Conservation (phyloP, 2,888 invertebrate genomes). For the Limnephilus rhombicus region DNA sequence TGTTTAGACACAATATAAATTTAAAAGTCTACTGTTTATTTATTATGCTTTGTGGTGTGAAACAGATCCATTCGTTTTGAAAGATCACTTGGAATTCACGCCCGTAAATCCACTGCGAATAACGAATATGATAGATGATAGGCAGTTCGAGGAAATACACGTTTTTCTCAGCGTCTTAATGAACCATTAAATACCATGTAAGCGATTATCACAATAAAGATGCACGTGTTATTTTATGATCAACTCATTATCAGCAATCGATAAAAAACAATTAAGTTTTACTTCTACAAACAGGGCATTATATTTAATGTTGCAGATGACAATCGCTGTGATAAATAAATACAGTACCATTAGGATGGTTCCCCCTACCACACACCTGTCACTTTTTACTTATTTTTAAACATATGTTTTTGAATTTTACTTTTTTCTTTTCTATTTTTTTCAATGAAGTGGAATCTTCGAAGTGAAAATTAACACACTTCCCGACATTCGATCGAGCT, state of each 20-base stretch:
- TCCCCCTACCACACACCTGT: background rate
- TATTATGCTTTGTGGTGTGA: background rate
- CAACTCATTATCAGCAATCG: background rate
- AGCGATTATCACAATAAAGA: background rate
- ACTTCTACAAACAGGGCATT: too few species aligned
- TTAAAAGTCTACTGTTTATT: background rate
- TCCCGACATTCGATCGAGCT: too few species aligned
- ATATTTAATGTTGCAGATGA: background rate
- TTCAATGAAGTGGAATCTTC: too few species aligned
- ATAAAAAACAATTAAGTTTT: background rate
- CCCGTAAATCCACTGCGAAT: background rate
- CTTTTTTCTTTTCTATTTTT: too few species aligned
- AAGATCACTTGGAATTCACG: background rate
- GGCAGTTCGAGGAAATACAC: background rate
- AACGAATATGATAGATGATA: background rate
- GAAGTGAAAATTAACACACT: too few species aligned
- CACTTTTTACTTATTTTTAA: too few species aligned
- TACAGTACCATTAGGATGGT: background rate
- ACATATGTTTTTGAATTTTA: too few species aligned
- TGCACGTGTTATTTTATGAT: background rate
- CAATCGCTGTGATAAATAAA: background rate
- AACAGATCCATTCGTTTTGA: too few species aligned
- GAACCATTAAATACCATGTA: background rate
- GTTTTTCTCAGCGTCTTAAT: background rate
- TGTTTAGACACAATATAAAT: background rate